Evolutionary conservation across 2,797 vertebrate genomes (phyloP).

Genomic region (Lophura swinhoii): DNA sequence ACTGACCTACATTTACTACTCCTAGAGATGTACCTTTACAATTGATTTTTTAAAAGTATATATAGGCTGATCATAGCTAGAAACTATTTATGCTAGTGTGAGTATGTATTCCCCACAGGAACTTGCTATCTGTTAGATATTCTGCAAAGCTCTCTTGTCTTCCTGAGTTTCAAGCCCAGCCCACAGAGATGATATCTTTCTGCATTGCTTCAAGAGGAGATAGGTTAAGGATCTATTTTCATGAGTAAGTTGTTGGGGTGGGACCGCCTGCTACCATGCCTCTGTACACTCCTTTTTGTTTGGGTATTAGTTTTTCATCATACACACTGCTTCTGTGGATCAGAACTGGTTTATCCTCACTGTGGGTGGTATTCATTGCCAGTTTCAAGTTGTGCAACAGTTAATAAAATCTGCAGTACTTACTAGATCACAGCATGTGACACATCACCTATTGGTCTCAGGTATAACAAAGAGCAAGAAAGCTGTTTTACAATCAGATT

Average conservation of each 20-base stretch:
- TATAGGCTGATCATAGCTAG: background rate
- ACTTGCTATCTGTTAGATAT: rapidly evolving
- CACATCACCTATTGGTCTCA: background rate
- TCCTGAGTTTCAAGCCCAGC: rapidly evolving
- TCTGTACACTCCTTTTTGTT: rapidly evolving
- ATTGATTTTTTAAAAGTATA: background rate
- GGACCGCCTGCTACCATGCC: rapidly evolving
- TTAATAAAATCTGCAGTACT: background rate
- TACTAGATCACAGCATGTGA: background rate
- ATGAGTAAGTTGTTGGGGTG: background rate
- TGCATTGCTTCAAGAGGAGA: background rate
- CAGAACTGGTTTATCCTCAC: background rate
- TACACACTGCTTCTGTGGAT: rapidly evolving
- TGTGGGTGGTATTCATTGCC: rapidly evolving
- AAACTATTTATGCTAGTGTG: background rate
- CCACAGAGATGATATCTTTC: background rate
- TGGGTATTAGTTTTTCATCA: background rate
- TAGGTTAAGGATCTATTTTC: background rate
- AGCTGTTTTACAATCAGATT: background rate
- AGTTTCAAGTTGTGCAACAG: background rate
- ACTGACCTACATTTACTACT: background rate
- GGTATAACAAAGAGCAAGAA: background rate
- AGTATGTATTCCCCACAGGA: background rate
- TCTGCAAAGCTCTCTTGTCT: background rate
- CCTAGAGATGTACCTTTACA: background rate